Evolutionary conservation across 2,888 invertebrate species (phyloP), one percentile per base, ranked within the genome.

Genomic region (Dryobota labecula): DNA sequence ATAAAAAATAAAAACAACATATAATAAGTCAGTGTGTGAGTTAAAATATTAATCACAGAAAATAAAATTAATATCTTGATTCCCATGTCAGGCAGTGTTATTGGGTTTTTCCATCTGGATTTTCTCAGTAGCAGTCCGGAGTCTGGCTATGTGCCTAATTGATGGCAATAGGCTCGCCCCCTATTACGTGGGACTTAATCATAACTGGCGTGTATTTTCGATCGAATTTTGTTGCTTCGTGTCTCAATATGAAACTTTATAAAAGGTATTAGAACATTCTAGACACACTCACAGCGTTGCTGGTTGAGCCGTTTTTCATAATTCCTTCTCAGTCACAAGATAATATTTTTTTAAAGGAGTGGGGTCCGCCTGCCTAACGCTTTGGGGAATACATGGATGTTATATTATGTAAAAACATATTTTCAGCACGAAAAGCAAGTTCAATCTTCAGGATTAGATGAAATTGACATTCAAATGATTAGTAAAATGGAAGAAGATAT

Each of bases 361-460:
- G n/a, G n/a, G n/a, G n/a, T n/a, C n/a, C n/a, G 4, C 47, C n/a
- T 47, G 11, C n/a, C 11, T 11, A n/a, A n/a, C 47, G 9, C 11
- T 5, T 47, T 1, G n/a, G 0, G 1, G 11, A n/a, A 9, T 9
- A 30, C 2, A 20, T 0, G 30, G 2, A 30, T 5, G 11, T 36
- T 33, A 43, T 60, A 8, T 30, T 1, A 15, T 43, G 5, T 60
- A 27, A 20, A 13, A 9, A 15, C 20, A 30, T 54, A 11, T n/a
- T 91, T 91, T 1, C 84, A 94, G 94, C 93, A 94, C 71, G 87
- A 90, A n/a, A 93, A 93, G 18, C 76, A 76, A 2, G 0, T 73
- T 0, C 38, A 65, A 0, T 72, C 74, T 0, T 84, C 88, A 0
- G 85, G 85, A 0, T 33, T 92, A 9, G 84, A 88, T 0, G 77